phyloP scores from a whole-genome alignment of 2,797 vertebrate genomes.

The Helostoma temminkii region DNA sequence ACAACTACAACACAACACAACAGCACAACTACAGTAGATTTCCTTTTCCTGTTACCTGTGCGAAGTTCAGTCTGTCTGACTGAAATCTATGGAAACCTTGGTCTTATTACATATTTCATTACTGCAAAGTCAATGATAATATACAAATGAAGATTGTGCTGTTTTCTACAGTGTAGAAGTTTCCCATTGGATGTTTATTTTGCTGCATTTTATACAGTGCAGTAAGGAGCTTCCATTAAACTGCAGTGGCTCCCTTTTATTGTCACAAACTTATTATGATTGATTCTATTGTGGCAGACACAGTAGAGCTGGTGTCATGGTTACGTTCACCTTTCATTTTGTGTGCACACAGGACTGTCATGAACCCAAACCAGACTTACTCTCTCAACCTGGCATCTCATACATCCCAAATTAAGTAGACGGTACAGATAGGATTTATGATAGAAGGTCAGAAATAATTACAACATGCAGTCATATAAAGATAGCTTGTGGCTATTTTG shows the following conservation, averaged over 20 bases:
- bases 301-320: slow-evolving; percentile 51
- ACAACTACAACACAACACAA: no score
- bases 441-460: slow-evolving; percentile 53
- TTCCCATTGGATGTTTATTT: slow-evolving; percentile 20
- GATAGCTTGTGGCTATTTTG: slow-evolving; percentile 54
- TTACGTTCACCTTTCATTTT: slow-evolving; percentile 47
- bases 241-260: slow-evolving; percentile 10
- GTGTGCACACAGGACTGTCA: slow-evolving; percentile 12
- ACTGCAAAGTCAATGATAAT: slow-evolving; percentile 42
- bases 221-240: slow-evolving; percentile 29
- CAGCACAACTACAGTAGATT: neutral
- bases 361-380: slow-evolving; percentile 29
- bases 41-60: no score
- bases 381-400: slow-evolving; percentile 26
- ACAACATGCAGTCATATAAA: slow-evolving; percentile 46
- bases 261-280: slow-evolving; percentile 46
- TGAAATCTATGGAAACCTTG: slow-evolving; percentile 42
- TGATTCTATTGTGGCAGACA: slow-evolving; percentile 54
- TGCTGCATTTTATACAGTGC: slow-evolving; percentile 26
- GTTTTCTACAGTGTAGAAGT: neutral
- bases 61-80: no score
- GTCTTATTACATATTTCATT: slow-evolving; percentile 23
- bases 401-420: slow-evolving; percentile 46
- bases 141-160: slow-evolving; percentile 10
- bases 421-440: slow-evolving; percentile 58